phyloP scores from a whole-genome alignment of 2,113 vertebrate genomes.

The Hypanus sabinus region DNA sequence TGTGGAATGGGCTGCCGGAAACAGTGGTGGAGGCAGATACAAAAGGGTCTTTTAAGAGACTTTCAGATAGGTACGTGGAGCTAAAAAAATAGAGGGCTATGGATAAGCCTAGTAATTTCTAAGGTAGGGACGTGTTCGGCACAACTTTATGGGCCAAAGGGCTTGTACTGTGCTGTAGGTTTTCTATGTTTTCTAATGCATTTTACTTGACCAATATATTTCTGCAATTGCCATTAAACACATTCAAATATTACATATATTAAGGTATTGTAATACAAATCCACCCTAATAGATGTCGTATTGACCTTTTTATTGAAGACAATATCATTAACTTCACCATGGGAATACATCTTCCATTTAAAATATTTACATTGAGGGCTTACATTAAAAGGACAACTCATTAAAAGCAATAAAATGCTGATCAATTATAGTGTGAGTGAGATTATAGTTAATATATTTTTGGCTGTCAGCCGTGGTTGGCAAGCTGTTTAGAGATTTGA shows the following conservation, averaged over 20 bases:
- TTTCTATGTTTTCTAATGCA: background rate
- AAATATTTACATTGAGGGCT: background rate
- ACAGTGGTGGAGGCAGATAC: no score
- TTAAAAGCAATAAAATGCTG: background rate
- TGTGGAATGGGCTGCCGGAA: no score
- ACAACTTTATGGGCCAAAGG: no score
- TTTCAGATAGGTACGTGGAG: no score
- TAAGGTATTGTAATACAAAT: background rate
- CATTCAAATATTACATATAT: background rate
- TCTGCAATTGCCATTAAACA: background rate
- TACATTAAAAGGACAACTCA: slow-evolving; percentile 10
- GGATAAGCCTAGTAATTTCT: no score
- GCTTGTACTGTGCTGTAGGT: background rate
- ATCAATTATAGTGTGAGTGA: background rate
- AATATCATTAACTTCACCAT: background rate
- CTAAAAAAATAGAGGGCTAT: no score
- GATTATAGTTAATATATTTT: no score
- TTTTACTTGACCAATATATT: background rate
- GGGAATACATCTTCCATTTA: background rate
- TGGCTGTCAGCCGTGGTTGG: no score
- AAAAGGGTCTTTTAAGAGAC: no score
- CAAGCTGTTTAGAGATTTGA: background rate
- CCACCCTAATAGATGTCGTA: background rate
- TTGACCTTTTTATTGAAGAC: background rate
- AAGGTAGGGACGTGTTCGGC: no score